phyloP scores from a whole-genome alignment of 1,140 invertebrate genomes.

The Drosophila littoralis region DNA sequence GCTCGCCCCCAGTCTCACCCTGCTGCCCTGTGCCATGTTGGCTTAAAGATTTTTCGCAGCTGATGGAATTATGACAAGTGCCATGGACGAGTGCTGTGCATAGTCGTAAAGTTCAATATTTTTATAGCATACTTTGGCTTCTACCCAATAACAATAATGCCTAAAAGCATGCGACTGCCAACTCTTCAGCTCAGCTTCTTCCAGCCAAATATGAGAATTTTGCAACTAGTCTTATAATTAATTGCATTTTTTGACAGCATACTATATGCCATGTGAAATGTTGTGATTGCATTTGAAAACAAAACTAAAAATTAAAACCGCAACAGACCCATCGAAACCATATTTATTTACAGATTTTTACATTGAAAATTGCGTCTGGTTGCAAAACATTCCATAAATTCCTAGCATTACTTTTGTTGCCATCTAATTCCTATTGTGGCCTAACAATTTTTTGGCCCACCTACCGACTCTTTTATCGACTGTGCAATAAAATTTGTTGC shows the following conservation, averaged over 20 bases:
- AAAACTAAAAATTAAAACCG: not conserved
- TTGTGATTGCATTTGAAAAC: constrained; percentile 4
- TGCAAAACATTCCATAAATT: constrained; percentile 8
- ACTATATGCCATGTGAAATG: not conserved
- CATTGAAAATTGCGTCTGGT: constrained; percentile 10
- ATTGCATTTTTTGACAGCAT: constrained; percentile 30
- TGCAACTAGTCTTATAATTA: constrained; percentile 4
- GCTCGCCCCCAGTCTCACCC: not conserved
- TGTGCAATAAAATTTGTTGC: constrained; percentile 58
- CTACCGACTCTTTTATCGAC: constrained; percentile 53
- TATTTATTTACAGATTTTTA: constrained; percentile 9
- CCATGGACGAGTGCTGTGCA: constrained; percentile 25
- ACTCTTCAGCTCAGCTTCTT: not conserved
- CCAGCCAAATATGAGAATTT: no score
- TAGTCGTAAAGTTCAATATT: constrained; percentile 80
- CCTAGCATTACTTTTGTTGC: constrained; percentile 5
- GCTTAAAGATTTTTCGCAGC: constrained; percentile 70
- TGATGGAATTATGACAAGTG: constrained; percentile 80
- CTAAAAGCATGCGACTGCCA: constrained; percentile 47
- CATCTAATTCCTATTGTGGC: constrained; percentile 11
- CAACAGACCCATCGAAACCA: not conserved
- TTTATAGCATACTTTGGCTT: constrained; percentile 59
- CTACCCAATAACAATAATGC: constrained; percentile 35
- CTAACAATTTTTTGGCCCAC: not conserved
- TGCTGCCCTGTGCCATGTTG: constrained; percentile 40